Percentiles rank a stretch among this genome's conserved stretches.
phyloP scores from a whole-genome alignment of 2,888 invertebrate species.

The Pediacus dermestoides region DNA sequence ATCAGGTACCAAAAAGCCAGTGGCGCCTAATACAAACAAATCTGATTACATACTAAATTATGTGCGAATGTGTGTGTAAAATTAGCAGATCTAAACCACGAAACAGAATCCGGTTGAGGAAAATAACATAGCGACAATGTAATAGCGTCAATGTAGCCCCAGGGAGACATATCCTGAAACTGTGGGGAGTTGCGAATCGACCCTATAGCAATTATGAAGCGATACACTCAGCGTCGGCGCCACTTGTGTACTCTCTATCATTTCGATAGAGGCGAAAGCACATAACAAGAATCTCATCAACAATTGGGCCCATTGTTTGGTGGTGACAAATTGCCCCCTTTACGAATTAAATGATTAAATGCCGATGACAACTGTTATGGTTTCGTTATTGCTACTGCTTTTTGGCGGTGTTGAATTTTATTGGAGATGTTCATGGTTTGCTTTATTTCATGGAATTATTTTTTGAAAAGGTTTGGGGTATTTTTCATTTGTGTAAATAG shows the following conservation, averaged over 20 bases:
- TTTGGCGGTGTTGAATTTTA: too few relatives aligned
- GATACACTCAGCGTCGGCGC: conserved; percentile 33
- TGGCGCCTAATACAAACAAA: too few relatives aligned
- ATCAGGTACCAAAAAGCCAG: too few relatives aligned
- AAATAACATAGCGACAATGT: conserved; percentile 45
- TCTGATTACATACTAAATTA: too few relatives aligned
- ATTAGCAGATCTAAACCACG: too few relatives aligned
- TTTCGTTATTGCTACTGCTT: too few relatives aligned
- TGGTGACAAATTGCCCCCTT: conserved; percentile 27
- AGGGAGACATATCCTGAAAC: conserved; percentile 48
- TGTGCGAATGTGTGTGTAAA: too few relatives aligned
- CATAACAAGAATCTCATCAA: conserved; percentile 14
- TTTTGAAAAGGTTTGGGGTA: too few relatives aligned
- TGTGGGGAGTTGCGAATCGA: conserved; percentile 41
- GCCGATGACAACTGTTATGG: conserved; percentile 23
- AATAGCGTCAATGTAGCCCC: conserved; percentile 49
- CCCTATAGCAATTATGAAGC: conserved; percentile 44
- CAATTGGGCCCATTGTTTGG: conserved; percentile 19
- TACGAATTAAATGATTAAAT: conserved; percentile 22
- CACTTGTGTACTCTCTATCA: conserved; percentile 19
- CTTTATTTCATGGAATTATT: too few relatives aligned
- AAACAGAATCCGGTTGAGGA: conserved; percentile 16
- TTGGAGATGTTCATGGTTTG: too few relatives aligned
- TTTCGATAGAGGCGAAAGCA: conserved; percentile 10
- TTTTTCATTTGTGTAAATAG: too few relatives aligned